Conservation (phyloP, 2,888 invertebrate genomes). For the Chaetoderma sp. region DNA sequence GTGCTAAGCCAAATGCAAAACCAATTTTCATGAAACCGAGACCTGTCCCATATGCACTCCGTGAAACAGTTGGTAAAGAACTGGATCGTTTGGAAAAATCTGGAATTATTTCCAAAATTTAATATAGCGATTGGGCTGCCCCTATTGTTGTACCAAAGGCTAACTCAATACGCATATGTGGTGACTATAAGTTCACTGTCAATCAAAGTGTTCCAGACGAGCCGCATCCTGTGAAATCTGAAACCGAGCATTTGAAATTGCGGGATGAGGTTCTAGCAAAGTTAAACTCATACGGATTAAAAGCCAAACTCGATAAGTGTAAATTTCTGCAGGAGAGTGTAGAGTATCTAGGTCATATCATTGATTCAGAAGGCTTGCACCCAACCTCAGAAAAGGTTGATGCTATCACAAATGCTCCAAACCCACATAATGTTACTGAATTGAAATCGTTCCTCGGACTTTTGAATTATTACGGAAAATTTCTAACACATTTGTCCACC, state of each 20-base stretch:
- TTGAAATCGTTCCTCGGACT: slow-evolving; percentile 6
- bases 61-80: slow-evolving; percentile 16
- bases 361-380: slow-evolving; percentile 10
- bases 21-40: neutral
- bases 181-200: slow-evolving; percentile 31
- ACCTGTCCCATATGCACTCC: slow-evolving; percentile 1
- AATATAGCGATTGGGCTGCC: slow-evolving; percentile 41
- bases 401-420: slow-evolving; percentile 2
- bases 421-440: slow-evolving; percentile 9
- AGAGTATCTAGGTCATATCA: neutral
- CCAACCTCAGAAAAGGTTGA: slow-evolving; percentile 11
- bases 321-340: slow-evolving; percentile 4
- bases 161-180: slow-evolving; percentile 30
- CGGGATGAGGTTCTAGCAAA: neutral
- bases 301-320: slow-evolving; percentile 8
- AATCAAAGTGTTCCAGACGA: slow-evolving; percentile 20
- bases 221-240: slow-evolving; percentile 20
- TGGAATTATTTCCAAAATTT: slow-evolving; percentile 27
- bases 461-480: slow-evolving; percentile 14
- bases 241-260: neutral
- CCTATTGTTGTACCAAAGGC: slow-evolving; percentile 44
- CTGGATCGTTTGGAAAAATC: slow-evolving; percentile 17
- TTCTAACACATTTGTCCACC: neutral
- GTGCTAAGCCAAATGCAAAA: neutral
- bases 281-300: neutral